Evolutionary conservation across 1,140 invertebrate species (phyloP), one percentile per base, ranked within the genome.

Genomic region (Hyles euphorbiae): DNA sequence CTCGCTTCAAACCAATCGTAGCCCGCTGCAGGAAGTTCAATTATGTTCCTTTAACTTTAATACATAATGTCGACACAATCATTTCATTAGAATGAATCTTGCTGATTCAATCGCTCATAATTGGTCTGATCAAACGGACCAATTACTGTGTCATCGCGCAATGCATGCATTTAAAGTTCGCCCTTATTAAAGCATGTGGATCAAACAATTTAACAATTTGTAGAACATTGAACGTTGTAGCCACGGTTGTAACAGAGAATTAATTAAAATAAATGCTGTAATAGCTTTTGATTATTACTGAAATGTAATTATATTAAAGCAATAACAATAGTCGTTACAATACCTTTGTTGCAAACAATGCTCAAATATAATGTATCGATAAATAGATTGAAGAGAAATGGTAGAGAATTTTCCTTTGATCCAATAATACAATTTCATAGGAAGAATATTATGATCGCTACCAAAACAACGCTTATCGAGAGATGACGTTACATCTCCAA

Each of bases 21-120:
- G 65, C 70, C 68, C 76, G 67, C 70, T 73, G 64, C 85, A 88
- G 85, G 85, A 88, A 80, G 83, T 88, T 85, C 85, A 88, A 88
- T 88, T 87, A 87, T 79, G 79, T 85, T 76, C 83, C 78, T 88
- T 83, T 79, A 77, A 77, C 81, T 77, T 76, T 83, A 83, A 81
- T 78, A 67, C 72, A 78, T 78, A 81, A 85, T 83, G 79, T 81
- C 78, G 74, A 81, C 76, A 82, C 81, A 87, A 87, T 88, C 83
- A 86, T 87, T 88, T 83, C 79, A 87, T 88, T 85, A 81, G 82
- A 73, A 65, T 69, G 74, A 81, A 82, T 82, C 75, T 83, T 77
- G 73, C 64, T 69, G 67, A 71, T 80, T 76, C 80, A 81, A 83
- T 83, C 72, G 63, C 44, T 70, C 63, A 66, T 82, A 76, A 85